phyloP scores from a whole-genome alignment of 2,113 vertebrate genomes.

The Ameiurus melas region DNA sequence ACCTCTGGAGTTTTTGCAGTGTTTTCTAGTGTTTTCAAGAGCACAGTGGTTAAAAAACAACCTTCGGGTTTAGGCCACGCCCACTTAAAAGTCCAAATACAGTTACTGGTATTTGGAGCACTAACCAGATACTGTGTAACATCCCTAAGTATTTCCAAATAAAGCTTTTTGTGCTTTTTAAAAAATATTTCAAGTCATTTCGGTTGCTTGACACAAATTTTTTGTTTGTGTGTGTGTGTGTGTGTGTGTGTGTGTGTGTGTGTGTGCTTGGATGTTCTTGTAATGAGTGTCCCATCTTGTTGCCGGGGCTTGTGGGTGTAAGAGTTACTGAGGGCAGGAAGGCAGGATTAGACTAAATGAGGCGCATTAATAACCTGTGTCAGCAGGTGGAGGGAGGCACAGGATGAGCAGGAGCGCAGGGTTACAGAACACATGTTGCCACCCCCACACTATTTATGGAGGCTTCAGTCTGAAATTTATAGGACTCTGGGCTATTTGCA shows the following conservation, averaged over 20 bases:
- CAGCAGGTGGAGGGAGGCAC: constrained; percentile 43
- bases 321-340: constrained; percentile 20
- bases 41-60: neutral
- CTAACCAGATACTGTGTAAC: too few species aligned
- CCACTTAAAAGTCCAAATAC: neutral
- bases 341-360: constrained; percentile 44
- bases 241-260: neutral
- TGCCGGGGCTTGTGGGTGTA: constrained; percentile 11
- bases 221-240: neutral
- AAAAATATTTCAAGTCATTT: neutral
- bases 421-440: constrained; percentile 25
- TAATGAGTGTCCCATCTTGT: constrained; percentile 35
- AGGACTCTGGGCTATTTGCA: constrained; percentile 18
- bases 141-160: neutral
- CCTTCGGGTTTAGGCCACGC: neutral
- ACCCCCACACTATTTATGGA: constrained; percentile 37
- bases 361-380: constrained; percentile 52
- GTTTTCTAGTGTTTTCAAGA: neutral
- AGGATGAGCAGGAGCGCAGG: constrained; percentile 30
- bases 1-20: neutral
- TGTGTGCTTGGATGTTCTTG: neutral
- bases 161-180: neutral
- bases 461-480: constrained; percentile 32
- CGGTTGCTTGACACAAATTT: neutral
- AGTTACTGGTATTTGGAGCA: neutral